phyloP scores from a whole-genome alignment of 2,888 invertebrate genomes.

The Ceriagrion tenellum region DNA sequence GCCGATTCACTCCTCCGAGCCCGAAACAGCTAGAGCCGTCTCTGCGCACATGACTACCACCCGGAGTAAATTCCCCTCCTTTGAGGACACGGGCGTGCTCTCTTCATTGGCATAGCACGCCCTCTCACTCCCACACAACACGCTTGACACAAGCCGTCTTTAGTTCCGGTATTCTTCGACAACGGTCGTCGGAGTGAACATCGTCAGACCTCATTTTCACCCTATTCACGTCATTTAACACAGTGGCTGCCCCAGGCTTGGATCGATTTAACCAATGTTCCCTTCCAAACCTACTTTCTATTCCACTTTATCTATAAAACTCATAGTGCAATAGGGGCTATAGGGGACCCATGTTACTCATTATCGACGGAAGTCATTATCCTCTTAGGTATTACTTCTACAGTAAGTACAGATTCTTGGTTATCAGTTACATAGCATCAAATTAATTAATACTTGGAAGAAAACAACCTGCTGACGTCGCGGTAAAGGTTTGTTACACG shows the following conservation, averaged over 20 bases:
- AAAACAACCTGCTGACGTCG: too few relatives aligned
- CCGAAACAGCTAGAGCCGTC: not conserved
- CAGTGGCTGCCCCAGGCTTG: not conserved
- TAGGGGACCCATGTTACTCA: too few relatives aligned
- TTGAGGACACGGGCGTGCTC: not conserved
- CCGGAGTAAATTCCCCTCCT: not conserved
- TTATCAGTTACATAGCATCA: too few relatives aligned
- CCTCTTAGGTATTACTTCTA: too few relatives aligned
- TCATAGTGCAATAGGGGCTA: too few relatives aligned
- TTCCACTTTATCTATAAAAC: too few relatives aligned
- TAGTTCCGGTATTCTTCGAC: slow-evolving; percentile 28
- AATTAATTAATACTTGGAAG: too few relatives aligned
- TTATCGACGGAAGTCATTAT: too few relatives aligned
- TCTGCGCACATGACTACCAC: not conserved
- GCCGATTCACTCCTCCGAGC: not conserved
- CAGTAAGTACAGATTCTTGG: too few relatives aligned
- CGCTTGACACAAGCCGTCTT: not conserved
- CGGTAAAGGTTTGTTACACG: too few relatives aligned
- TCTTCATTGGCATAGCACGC: slow-evolving; percentile 22
- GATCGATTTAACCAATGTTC: not conserved
- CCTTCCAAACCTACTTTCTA: too few relatives aligned
- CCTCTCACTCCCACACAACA: not conserved
- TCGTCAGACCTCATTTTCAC: slow-evolving; percentile 8
- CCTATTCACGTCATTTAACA: not conserved
- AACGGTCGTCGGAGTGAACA: not conserved